Evolutionary conservation across 1,140 invertebrate species (phyloP), one percentile per base, ranked within the genome.

Genomic region (Coelopa frigida): DNA sequence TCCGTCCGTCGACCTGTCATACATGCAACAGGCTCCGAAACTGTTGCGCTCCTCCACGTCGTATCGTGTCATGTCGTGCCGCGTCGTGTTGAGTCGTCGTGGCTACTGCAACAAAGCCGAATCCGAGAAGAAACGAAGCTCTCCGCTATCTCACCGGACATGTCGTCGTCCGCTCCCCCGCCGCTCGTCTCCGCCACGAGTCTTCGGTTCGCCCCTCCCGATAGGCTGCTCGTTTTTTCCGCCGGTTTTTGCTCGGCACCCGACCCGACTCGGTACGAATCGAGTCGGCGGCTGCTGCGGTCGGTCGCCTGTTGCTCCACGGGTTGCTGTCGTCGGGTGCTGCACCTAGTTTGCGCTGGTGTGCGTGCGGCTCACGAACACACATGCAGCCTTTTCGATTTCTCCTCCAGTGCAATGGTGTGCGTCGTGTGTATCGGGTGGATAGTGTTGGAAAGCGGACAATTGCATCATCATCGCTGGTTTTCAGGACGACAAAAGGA

Each of bases 281-380:
- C 27, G 27, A 29, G 14, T 29, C 27, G 14, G 14, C 8, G 8
- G 8, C 27, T 8, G 8, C 8, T 14, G 8, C 14, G 8, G 27
- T 29, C 14, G 26, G 44, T 46, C 39, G 44, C 44, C 51, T 56
- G 53, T 56, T 56, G 54, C 40, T 24, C 15, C 35, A 17, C 8
- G 17, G 8, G 10, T 36, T 36, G 4, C 32, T n/a, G 8, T 36
- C 17, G 20, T 14, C 17, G 18, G 36, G 18, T 32, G 43, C 43
- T 44, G 43, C 43, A 44, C 43, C 42, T 33, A 44, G 43, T 44
- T 44, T 44, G 33, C 20, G 15, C 8, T 3, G 17, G 43, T 44
- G 7, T 35, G 24, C 3, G 43, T 44, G 20, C 6, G 5, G 2
- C 41, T 21, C 27, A 43, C 41, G n/a, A 26, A 43, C 23, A 43